These are phyloP conservation scores for Plagiodera versicolora DNA, from an alignment of 2,888 invertebrate species.

Conservation along the genomic window DNA sequence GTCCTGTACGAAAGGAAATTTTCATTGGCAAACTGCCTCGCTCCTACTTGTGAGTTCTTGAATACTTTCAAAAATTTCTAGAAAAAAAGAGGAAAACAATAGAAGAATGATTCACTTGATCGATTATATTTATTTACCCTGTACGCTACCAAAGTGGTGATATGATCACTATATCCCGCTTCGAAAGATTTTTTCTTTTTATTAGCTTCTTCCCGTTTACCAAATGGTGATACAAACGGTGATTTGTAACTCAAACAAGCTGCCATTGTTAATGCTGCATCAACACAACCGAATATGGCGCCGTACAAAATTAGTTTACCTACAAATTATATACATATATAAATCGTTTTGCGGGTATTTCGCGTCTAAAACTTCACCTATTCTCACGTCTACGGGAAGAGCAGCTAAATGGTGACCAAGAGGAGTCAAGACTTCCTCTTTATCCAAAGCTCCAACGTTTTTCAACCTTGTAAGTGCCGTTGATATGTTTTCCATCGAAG, in stretches of 20 bases:
- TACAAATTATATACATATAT: conserved; percentile 10
- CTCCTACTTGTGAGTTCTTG: conserved; percentile 69
- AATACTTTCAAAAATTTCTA: conserved; percentile 80
- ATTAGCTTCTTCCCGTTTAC: conserved; percentile 71
- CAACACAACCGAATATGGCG: conserved; percentile 88
- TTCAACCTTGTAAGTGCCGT: conserved; percentile 71
- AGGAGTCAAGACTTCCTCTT: conserved; percentile 73
- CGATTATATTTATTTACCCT: conserved; percentile 59
- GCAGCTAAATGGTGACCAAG: conserved; percentile 86
- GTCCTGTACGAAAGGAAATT: conserved; percentile 83
- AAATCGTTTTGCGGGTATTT: background rate
- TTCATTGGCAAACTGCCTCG: conserved; percentile 76
- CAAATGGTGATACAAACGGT: conserved; percentile 76
- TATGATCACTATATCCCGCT: conserved; percentile 83
- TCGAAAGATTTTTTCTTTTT: conserved; percentile 75
- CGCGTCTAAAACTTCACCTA: conserved; percentile 59
- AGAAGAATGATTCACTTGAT: background rate
- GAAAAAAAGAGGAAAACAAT: conserved; percentile 25
- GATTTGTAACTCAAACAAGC: conserved; percentile 79
- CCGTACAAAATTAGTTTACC: conserved; percentile 85
- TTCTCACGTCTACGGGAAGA: conserved; percentile 86
- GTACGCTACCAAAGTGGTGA: conserved; percentile 83
- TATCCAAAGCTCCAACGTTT: conserved; percentile 80
- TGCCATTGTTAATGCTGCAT: conserved; percentile 89
- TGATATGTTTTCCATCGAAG: conserved; percentile 66